Evolutionary conservation across 2,113 vertebrate genomes (phyloP), one percentile per base, ranked within the genome.

Genomic region (Sceloporus tristichus): DNA sequence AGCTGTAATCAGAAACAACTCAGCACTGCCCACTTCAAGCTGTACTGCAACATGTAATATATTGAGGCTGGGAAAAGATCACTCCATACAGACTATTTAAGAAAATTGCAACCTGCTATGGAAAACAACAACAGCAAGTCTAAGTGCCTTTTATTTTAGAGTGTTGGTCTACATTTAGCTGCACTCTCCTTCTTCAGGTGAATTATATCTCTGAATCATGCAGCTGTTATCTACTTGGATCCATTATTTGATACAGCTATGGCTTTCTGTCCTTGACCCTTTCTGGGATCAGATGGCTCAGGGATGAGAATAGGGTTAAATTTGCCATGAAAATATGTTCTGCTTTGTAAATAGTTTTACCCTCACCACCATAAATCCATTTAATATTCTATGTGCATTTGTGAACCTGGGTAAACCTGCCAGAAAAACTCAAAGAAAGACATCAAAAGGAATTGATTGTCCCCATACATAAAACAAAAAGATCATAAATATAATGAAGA

Each of bases 61-160:
- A 91, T 92, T 91, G 85, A 91, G 91, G 87, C 82, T 94, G 84
- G 85, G 90, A 93, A 87, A 92, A 89, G 91, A 95, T 88, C 93
- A 91, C 25, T 2, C 27, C 89, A 78, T 94, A 78, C 86, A 95
- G 91, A 92, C 86, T 95, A 95, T 93, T 95, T 92, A 95, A 94
- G 93, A 94, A 95, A 95, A 96, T 96, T 95, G 93, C 93, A 95
- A 93, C 94, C 92, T 94, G 94, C 93, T 94, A 93, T 86, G 86
- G 70, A 59, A 91, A 90, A 94, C 68, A 95, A 94, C 88, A 74
- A 54, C 25, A 83, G 66, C 62, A 94, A 94, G 89, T 82, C 91
- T 88, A 90, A 96, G 89, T 93, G 91, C 90, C 85, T 92, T 91
- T 87, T 92, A 93, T 93, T 88, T 93, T 93, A 90, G 90, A 93